phyloP scores from a whole-genome alignment of 2,113 vertebrate genomes.

The Erythrolamprus reginae region DNA sequence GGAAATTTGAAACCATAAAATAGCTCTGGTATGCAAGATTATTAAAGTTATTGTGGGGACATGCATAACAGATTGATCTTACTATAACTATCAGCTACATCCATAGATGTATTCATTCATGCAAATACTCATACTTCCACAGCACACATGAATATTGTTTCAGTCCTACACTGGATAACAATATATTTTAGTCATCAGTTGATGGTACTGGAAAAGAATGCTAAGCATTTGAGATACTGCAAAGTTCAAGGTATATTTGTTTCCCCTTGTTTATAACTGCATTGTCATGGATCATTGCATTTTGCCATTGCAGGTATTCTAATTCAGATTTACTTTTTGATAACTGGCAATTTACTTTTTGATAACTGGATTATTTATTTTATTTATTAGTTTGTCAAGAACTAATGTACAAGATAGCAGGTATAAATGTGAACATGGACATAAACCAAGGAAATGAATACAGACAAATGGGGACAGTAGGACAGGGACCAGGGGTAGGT shows the following conservation, averaged over 20 bases:
- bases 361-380: too few species aligned
- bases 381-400: too few species aligned
- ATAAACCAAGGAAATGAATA: too few species aligned
- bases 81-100: not conserved
- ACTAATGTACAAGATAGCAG: too few species aligned
- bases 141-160: not conserved
- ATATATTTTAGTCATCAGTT: not conserved
- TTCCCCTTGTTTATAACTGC: not conserved
- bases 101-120: not conserved
- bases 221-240: not conserved
- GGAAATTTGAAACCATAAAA: not conserved
- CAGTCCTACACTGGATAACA: not conserved
- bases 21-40: not conserved
- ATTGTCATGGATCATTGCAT: not conserved
- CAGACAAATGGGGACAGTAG: too few species aligned
- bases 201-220: not conserved
- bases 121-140: not conserved
- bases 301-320: not conserved
- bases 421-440: too few species aligned
- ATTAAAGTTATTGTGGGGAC: not conserved
- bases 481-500: too few species aligned
- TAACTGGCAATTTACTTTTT: too few species aligned
- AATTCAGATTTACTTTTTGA: not conserved
- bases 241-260: not conserved
- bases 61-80: not conserved